phyloP scores from a whole-genome alignment of 2,113 vertebrate species.

The Malurus melanocephalus region DNA sequence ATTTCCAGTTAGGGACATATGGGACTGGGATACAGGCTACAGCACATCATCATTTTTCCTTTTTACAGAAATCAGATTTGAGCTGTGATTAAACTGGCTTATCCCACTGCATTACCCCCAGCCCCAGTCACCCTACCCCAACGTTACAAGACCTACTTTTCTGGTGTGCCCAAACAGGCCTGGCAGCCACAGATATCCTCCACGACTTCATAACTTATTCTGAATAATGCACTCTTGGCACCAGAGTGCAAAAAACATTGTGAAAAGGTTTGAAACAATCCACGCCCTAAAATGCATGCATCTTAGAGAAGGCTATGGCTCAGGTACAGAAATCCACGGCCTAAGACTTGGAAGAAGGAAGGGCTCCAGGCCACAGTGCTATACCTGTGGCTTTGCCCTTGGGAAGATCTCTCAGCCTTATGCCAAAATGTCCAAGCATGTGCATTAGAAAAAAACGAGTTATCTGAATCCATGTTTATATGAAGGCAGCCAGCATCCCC shows the following conservation, averaged over 20 bases:
- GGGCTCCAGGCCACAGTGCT: neutral
- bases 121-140: rapidly evolving
- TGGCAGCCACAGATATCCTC: neutral
- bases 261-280: neutral
- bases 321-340: neutral
- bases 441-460: neutral
- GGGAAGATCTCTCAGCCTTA: neutral
- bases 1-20: neutral
- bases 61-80: neutral
- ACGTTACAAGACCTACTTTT: neutral
- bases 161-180: neutral
- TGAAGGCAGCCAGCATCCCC: slow-evolving; percentile 28
- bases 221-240: rapidly evolving
- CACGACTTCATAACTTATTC: neutral
- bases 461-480: slow-evolving; percentile 20
- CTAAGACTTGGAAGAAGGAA: neutral
- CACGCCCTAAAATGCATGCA: neutral
- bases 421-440: neutral
- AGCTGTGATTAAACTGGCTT: neutral
- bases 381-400: neutral
- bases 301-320: neutral
- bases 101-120: too few species aligned
- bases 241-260: neutral
- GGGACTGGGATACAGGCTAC: neutral
- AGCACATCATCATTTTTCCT: neutral